These are phyloP conservation scores for Tetropium fuscum DNA, from an alignment of 2,888 invertebrate species.

Conservation along the genomic window DNA sequence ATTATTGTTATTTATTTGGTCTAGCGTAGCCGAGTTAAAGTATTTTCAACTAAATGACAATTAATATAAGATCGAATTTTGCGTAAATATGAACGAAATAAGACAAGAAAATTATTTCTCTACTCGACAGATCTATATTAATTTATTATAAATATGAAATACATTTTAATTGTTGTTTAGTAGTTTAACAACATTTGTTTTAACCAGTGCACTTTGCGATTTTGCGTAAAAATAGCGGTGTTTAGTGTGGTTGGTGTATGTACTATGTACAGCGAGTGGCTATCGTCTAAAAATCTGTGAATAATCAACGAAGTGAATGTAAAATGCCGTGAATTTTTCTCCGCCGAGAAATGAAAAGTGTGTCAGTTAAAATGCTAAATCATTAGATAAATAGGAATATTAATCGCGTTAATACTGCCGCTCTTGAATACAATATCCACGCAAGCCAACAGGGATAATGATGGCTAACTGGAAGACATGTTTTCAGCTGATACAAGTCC, in stretches of 20 bases:
- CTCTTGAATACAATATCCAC: no score
- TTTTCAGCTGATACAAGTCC: no score
- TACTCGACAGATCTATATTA: conserved; percentile 56
- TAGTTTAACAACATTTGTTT: conserved; percentile 52
- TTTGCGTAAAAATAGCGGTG: background rate
- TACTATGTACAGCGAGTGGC: background rate
- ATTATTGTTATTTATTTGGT: conserved; percentile 48
- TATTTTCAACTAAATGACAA: conserved; percentile 48
- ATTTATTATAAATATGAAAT: conserved; percentile 64
- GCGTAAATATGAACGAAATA: conserved; percentile 60
- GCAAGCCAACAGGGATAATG: no score
- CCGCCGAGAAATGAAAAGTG: conserved; percentile 36
- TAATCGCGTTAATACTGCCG: conserved; percentile 7
- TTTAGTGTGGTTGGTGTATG: background rate
- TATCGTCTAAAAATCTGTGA: conserved; percentile 30
- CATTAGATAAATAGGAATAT: conserved; percentile 2
- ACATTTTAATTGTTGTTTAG: conserved; percentile 62
- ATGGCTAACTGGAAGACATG: no score
- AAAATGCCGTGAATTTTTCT: conserved; percentile 28
- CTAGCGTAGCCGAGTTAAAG: conserved; percentile 39
- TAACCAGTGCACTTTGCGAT: conserved; percentile 20
- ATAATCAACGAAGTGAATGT: conserved; percentile 41
- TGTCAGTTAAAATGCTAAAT: conserved; percentile 40
- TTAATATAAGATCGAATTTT: conserved; percentile 59
- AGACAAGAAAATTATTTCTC: conserved; percentile 60